Evolutionary conservation across 2,888 invertebrate species (phyloP).

Genomic region (Plebejus argus): DNA sequence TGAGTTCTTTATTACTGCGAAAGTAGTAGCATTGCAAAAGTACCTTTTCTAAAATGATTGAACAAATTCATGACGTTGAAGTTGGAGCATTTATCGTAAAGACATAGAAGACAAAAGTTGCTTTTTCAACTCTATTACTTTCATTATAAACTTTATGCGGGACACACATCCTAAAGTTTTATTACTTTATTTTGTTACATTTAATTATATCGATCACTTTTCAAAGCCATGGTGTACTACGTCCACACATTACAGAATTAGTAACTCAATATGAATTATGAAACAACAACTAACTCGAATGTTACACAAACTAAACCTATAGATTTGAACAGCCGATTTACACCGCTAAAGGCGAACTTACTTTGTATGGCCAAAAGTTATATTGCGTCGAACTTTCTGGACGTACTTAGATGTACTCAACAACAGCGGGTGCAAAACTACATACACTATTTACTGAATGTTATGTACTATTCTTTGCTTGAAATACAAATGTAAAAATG

Average conservation of each 20-base stretch:
- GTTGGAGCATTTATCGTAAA: too few relatives aligned
- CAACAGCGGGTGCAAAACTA: background rate
- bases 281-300: slow-evolving; percentile 25
- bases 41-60: too few relatives aligned
- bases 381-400: slow-evolving; percentile 16
- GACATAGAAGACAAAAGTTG: too few relatives aligned
- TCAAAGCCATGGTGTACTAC: background rate
- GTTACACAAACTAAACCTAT: slow-evolving; percentile 29
- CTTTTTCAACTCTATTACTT: too few relatives aligned
- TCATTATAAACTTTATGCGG: too few relatives aligned
- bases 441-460: background rate
- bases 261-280: background rate
- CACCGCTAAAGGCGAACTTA: slow-evolving; percentile 2
- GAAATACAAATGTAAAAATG: too few relatives aligned
- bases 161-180: background rate
- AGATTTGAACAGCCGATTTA: slow-evolving; percentile 25
- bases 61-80: too few relatives aligned
- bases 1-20: too few relatives aligned
- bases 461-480: background rate
- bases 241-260: slow-evolving; percentile 10
- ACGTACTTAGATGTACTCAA: slow-evolving; percentile 3
- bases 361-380: slow-evolving; percentile 14
- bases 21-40: too few relatives aligned
- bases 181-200: background rate
- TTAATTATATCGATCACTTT: background rate